Evolutionary conservation across 1,140 invertebrate species (phyloP).

Genomic region (Lepidurus arcticus): DNA sequence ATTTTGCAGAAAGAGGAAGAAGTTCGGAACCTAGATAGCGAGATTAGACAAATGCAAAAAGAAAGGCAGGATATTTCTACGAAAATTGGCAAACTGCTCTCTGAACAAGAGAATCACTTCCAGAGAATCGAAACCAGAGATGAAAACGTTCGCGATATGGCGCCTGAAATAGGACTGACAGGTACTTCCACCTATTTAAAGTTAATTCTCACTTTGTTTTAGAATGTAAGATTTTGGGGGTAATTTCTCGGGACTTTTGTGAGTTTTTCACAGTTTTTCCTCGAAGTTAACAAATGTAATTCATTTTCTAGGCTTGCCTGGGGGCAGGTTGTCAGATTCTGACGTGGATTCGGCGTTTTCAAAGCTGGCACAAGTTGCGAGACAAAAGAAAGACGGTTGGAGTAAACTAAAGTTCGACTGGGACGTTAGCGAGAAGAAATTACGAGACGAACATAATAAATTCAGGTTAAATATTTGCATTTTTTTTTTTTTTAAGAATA

Average conservation of each 20-base stretch:
- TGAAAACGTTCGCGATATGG: conserved; percentile 39
- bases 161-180: conserved; percentile 34
- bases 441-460: conserved; percentile 47
- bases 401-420: conserved; percentile 3
- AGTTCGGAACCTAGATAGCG: conserved; percentile 15
- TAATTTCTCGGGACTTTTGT: too few relatives aligned
- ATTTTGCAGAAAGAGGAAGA: background rate
- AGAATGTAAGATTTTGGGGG: too few relatives aligned
- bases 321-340: background rate
- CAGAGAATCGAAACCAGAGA: conserved; percentile 41
- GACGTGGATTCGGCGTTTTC: background rate
- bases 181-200: background rate
- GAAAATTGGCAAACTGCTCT: conserved; percentile 42
- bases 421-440: conserved; percentile 42
- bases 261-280: too few relatives aligned
- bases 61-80: conserved; percentile 37
- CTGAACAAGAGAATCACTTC: conserved; percentile 43
- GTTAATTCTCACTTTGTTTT: too few relatives aligned
- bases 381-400: conserved; percentile 11
- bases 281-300: background rate
- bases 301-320: background rate
- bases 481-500: background rate
- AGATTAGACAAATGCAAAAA: conserved; percentile 36
- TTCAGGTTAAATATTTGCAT: background rate
- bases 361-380: background rate